Base-by-base conservation (phyloP, 2,797 vertebrate genomes). In the Nyctalus aviator region DNA sequence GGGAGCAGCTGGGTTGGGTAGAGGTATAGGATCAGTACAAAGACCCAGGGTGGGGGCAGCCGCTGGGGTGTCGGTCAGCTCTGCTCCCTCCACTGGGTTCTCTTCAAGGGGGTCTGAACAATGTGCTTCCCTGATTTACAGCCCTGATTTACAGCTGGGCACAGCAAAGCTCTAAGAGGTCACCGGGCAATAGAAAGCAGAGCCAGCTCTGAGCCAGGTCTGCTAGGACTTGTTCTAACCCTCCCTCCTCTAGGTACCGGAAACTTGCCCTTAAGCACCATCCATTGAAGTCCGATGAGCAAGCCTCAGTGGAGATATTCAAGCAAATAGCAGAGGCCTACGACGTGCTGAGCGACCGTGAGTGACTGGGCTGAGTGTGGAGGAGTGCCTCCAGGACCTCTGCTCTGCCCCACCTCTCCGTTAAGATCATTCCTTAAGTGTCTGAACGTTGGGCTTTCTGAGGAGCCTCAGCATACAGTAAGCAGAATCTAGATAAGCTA, bases 281-380 rank as follows among this genome's bases (percentile, higher is more conserved):
- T 8, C 99, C 99, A 0, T 37, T 97, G 23, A 98, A 96, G 87
- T 98, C 98, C 95, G 76, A 7, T 21, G 98, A 99, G 3, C 89
- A 98, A 0, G 96, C 97, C 87, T 98, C 98, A 0, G 35, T 5
- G 0, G 98, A 98, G 84, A 98, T 72, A 27, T 99, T 99, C 97
- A 94, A 46, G 41, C 97, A 98, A 88, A 98, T 99, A 89, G 98
- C 99, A 0, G 99, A 99, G 97, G 99, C 99, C 73, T 99, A 99
- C 14, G 99, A 99, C 5, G 99, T 99, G 59, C 97, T 99, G 88
- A 99, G 99, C 23, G 99, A 99, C 98, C 98, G 99, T 99, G 93
- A 99, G 99, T 98, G 89, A 48, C 0, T 25, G 71, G 53, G 12
- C 30, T 23, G 75, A 57, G 25, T 8, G 1, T 13, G 25, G 55